A percentile compares a stretch with the other conserved stretches of the same genome.
Evolutionary conservation across 1,140 invertebrate genomes (phyloP).

Genomic region (Triops cancriformis): DNA sequence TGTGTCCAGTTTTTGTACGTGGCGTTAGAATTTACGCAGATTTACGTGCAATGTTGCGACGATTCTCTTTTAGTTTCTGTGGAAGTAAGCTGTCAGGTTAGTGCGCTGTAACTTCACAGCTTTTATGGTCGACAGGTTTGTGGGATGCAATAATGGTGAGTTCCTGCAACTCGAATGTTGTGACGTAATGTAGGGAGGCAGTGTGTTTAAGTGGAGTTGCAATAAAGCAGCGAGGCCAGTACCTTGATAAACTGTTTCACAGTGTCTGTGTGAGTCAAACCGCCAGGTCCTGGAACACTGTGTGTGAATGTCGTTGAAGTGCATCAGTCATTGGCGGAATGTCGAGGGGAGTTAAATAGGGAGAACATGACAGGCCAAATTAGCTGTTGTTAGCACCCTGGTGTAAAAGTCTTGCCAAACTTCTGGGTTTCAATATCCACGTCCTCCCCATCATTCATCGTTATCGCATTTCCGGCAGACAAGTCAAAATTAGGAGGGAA

Average conservation of each 20-base stretch:
- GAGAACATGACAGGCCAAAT: neutral
- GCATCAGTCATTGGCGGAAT: neutral
- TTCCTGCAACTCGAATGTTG: no score
- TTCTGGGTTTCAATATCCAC: neutral
- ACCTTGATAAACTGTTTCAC: neutral
- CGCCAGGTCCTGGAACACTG: neutral
- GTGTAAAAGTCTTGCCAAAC: neutral
- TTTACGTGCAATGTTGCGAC: no score
- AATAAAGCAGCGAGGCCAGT: neutral
- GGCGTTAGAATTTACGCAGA: no score
- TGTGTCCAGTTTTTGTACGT: no score
- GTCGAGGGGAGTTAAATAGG: neutral
- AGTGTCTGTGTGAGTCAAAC: neutral
- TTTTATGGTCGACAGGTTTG: no score
- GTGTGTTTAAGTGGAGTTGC: no score
- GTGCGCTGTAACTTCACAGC: no score
- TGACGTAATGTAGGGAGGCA: no score
- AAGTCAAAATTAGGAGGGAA: slow-evolving; percentile 12
- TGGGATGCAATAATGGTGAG: no score
- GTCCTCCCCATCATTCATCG: slow-evolving; percentile 8
- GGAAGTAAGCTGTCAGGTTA: no score
- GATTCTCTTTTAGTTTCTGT: no score
- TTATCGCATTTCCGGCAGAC: slow-evolving; percentile 5
- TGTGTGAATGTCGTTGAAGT: neutral
- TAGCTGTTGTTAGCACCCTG: neutral